Conservation (phyloP, 1,140 invertebrate genomes). For the Agrypnia vestita region DNA sequence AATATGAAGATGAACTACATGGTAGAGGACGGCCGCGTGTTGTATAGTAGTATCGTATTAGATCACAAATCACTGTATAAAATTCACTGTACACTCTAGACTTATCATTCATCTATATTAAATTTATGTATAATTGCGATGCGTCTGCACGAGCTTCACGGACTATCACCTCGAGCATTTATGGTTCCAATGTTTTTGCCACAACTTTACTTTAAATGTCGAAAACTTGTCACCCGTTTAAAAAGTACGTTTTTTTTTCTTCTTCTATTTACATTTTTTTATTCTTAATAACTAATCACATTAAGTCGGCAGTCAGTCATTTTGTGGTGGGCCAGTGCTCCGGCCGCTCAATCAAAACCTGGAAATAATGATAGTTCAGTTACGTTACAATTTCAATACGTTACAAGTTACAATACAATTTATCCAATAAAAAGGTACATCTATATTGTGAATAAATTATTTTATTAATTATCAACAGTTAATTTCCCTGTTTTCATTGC, state of each 20-base stretch:
- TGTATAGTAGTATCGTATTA: background rate
- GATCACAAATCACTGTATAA: slow-evolving; percentile 10
- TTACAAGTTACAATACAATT: no score
- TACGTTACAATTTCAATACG: no score
- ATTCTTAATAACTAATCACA: slow-evolving; percentile 42
- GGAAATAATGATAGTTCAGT: no score
- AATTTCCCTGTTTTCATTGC: no score
- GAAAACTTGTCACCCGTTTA: background rate
- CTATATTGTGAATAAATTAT: background rate
- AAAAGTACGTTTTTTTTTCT: background rate
- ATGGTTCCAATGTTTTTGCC: slow-evolving; percentile 16
- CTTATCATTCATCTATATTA: slow-evolving; percentile 2
- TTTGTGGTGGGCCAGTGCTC: background rate
- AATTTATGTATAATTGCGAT: background rate
- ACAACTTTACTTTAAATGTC: background rate
- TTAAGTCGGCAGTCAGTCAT: slow-evolving; percentile 47
- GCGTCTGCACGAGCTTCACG: background rate
- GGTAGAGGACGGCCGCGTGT: background rate
- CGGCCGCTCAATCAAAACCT: slow-evolving; percentile 40
- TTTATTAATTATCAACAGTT: background rate
- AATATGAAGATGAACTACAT: no score
- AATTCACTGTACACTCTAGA: slow-evolving; percentile 13
- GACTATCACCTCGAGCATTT: background rate
- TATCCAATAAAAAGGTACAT: no score
- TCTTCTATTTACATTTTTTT: background rate